Base-by-base conservation (phyloP, 2,888 invertebrate species). In the Heliconius ismenius region DNA sequence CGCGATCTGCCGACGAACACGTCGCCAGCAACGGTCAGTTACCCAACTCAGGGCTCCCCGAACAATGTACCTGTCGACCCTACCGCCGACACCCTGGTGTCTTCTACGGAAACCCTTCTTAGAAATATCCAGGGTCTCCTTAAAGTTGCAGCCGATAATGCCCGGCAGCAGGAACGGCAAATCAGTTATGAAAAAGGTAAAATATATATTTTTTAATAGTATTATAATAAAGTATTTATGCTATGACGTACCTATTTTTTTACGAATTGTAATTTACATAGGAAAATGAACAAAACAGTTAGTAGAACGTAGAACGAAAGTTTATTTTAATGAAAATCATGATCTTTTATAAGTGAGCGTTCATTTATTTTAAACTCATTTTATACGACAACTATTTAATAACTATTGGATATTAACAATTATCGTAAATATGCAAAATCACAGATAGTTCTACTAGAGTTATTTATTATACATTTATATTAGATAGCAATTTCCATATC, bases 131-230 rank as follows among this genome's bases (percentile, higher is more conserved):
- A 99, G 92, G 98, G 98, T 75, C 95, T 99, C 81, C 96, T 99
- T 81, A 98, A 99, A 93, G 98, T 99, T 80, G 99, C 99, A n/a
- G 98, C 98, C 3, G 98, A 99, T 92, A 98, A 98, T 93, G 98
- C 98, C 76, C 96, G 98, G 85, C 98, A 98, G 88, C 98, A 98
- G 93, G 99, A 99, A 92, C 95, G 98, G 83, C 98, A 99, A 93
- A 97, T 98, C 92, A 98, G 97, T 95, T 98, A 98, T 92, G 99
- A 99, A 94, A 98, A 98, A 97, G 98, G 99, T 99, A 95, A 93
- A 87, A 80, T 9, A 24, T 24, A 78, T 75, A 28, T 4, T 58
- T 36, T n/a, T 32, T 62, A 7, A 54, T 54, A 54, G 2, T n/a
- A n/a, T 49, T 49, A 3, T 18, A 49, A 49, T 43, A 4, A 18